A percentile compares a stretch with the other conserved stretches of the same genome.
phyloP scores from a whole-genome alignment of 2,888 invertebrate species.

The Nomada goodeniana region DNA sequence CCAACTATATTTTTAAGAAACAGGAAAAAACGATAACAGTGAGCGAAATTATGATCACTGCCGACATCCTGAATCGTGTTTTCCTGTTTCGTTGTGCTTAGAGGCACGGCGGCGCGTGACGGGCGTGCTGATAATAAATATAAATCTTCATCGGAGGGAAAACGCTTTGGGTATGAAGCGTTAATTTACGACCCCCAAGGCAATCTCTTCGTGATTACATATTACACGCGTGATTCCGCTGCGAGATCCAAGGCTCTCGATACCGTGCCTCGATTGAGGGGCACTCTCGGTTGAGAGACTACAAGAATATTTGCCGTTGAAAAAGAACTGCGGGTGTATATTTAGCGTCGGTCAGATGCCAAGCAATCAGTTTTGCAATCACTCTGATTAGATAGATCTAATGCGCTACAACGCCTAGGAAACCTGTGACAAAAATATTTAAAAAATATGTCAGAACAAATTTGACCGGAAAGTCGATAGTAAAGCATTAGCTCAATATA shows the following conservation, averaged over 20 bases:
- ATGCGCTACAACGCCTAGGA: too few species aligned
- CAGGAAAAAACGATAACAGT: too few species aligned
- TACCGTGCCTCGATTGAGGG: constrained; percentile 4
- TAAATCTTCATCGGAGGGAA: constrained; percentile 47
- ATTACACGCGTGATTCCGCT: background rate
- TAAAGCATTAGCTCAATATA: too few species aligned
- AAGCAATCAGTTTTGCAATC: too few species aligned
- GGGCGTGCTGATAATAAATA: constrained; percentile 33
- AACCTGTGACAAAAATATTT: too few species aligned
- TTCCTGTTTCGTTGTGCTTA: constrained; percentile 44
- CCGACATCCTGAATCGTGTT: background rate
- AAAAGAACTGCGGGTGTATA: background rate
- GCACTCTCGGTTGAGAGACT: background rate
- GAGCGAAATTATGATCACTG: background rate
- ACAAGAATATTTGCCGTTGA: background rate
- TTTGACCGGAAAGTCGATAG: too few species aligned
- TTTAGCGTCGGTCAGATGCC: too few species aligned
- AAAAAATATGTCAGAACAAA: too few species aligned
- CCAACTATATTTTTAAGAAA: too few species aligned
- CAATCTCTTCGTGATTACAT: constrained; percentile 10
- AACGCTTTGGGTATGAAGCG: background rate
- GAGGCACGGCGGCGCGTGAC: constrained; percentile 46
- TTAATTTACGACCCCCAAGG: constrained; percentile 28
- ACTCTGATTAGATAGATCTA: too few species aligned
- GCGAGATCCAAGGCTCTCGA: background rate